Conservation (phyloP, 1,140 invertebrate genomes). For the Lordiphosa stackelbergi region DNA sequence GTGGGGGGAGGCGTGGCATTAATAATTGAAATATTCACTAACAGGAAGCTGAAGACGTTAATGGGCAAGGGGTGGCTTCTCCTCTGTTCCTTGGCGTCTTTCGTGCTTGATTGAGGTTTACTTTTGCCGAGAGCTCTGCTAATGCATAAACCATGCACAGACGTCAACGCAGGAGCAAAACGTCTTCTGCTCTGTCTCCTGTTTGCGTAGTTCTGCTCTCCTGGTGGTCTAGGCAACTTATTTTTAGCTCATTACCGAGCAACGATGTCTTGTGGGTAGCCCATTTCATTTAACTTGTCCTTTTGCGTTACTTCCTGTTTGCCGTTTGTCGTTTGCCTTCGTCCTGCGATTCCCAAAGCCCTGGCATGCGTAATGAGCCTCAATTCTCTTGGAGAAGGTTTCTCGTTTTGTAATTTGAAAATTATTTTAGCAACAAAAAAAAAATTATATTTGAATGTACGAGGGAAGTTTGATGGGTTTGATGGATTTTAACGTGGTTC, state of each 20-base stretch:
- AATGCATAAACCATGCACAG: slow-evolving; percentile 75
- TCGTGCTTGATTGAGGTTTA: slow-evolving; percentile 69
- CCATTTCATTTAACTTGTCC: slow-evolving; percentile 40
- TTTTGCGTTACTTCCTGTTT: slow-evolving; percentile 23
- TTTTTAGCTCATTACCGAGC: slow-evolving; percentile 64
- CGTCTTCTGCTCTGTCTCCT: slow-evolving; percentile 2
- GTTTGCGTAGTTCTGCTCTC: slow-evolving; percentile 20
- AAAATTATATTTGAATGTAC: not conserved
- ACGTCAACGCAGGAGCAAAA: slow-evolving; percentile 51
- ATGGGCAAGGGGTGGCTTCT: slow-evolving; percentile 32
- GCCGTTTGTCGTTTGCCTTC: slow-evolving; percentile 6
- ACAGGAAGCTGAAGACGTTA: slow-evolving; percentile 76
- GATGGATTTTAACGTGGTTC: too few species aligned
- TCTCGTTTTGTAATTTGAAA: slow-evolving; percentile 68
- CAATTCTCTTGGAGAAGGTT: slow-evolving; percentile 22
- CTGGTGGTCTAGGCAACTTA: slow-evolving; percentile 47
- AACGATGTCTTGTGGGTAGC: slow-evolving; percentile 36
- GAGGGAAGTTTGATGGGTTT: too few species aligned
- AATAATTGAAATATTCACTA: slow-evolving; percentile 76
- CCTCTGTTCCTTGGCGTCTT: slow-evolving; percentile 17
- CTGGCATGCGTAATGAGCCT: slow-evolving; percentile 64
- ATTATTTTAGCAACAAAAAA: slow-evolving; percentile 49
- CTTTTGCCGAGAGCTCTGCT: slow-evolving; percentile 49
- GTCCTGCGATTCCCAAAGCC: slow-evolving; percentile 67
- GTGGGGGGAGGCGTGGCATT: slow-evolving; percentile 58